These are phyloP conservation scores for Drosophila quinaria DNA, from an alignment of 2,888 invertebrate species.

Conservation along the genomic window DNA sequence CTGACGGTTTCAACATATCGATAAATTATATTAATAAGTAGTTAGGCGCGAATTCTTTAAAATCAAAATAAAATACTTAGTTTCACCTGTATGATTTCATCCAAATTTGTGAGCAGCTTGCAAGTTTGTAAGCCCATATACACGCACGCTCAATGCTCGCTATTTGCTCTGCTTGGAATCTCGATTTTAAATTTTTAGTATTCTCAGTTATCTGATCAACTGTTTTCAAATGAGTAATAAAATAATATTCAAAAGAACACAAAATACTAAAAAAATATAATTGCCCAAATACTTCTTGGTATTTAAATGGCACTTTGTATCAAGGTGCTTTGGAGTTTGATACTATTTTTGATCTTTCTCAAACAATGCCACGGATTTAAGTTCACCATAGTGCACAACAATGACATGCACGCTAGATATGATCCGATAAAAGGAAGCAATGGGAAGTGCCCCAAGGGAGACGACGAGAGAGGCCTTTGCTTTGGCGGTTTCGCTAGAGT, in stretches of 20 bases:
- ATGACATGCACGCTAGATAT: slow-evolving; percentile 94
- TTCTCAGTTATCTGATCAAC: slow-evolving; percentile 5
- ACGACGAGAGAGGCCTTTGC: slow-evolving; percentile 88
- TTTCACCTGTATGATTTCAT: too few relatives aligned
- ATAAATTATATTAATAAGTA: too few relatives aligned
- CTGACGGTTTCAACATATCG: too few relatives aligned
- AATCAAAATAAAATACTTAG: too few relatives aligned
- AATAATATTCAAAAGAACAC: background rate
- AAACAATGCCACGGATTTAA: slow-evolving; percentile 29
- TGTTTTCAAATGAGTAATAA: background rate
- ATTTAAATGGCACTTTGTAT: background rate
- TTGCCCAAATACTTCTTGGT: background rate
- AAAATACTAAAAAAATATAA: background rate
- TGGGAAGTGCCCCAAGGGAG: slow-evolving; percentile 87
- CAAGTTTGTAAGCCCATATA: too few relatives aligned
- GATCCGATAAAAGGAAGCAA: slow-evolving; percentile 90
- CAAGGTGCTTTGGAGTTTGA: background rate
- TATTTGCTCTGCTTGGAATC: too few relatives aligned
- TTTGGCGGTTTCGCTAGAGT: slow-evolving; percentile 94
- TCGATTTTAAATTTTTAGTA: too few relatives aligned
- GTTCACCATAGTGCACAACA: slow-evolving; percentile 90
- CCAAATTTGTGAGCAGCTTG: too few relatives aligned
- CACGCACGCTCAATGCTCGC: too few relatives aligned
- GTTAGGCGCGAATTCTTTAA: too few relatives aligned
- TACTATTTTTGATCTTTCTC: slow-evolving; percentile 10